phyloP scores from a whole-genome alignment of 2,797 vertebrate species.

The Thamnophis elegans region DNA sequence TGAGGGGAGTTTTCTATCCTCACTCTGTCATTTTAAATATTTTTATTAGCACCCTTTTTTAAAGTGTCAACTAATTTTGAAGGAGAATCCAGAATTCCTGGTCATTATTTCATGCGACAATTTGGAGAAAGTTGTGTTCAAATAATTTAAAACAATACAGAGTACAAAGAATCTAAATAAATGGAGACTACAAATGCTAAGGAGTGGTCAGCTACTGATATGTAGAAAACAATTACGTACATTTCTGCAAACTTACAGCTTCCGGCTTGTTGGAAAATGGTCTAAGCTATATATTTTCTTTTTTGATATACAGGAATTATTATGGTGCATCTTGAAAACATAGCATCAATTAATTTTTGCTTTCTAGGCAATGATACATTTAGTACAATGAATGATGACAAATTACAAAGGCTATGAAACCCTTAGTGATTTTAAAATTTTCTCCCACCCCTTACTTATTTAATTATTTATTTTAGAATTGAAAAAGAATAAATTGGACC shows the following conservation, averaged over 20 bases:
- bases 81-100: neutral
- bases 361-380: constrained; percentile 55
- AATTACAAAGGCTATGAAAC: constrained; percentile 26
- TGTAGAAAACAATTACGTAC: neutral
- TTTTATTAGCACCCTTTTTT: neutral
- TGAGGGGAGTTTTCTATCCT: neutral
- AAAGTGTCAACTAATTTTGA: neutral
- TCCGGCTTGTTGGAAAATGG: neutral
- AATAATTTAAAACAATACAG: neutral
- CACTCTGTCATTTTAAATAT: neutral
- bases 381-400: constrained; percentile 56
- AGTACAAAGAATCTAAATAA: neutral
- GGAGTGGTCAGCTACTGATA: neutral
- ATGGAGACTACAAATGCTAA: neutral
- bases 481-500: neutral
- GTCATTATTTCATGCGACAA: neutral
- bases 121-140: neutral
- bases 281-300: neutral
- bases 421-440: constrained; percentile 26
- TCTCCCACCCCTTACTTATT: neutral
- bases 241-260: neutral
- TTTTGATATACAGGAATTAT: constrained; percentile 4
- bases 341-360: constrained; percentile 36
- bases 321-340: constrained; percentile 38
- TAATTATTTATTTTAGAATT: neutral